Evolutionary conservation across 2,888 invertebrate genomes (phyloP), one percentile per base, ranked within the genome.

Genomic region (Kryphioiulus occultus): DNA sequence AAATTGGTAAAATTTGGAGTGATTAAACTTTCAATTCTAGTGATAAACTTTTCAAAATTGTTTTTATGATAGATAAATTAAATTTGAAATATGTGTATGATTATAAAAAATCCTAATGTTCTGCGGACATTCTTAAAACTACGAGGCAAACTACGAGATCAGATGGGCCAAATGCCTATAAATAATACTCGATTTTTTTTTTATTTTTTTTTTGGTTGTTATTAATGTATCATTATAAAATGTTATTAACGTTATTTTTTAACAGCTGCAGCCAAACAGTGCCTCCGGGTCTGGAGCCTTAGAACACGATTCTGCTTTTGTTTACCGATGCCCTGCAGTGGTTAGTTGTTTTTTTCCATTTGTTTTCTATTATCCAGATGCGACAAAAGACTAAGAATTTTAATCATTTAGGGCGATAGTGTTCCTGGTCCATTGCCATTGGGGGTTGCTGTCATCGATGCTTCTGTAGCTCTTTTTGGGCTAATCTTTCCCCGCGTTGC

Each of bases 381-480:
- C 7, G 30, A 30, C 35, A 30, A 4, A 22, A 0, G 59, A 32
- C 15, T 0, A 32, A 84, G 7, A 3, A 5, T 68, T n/a, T 22
- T 87, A 10, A n/a, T 30, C 87, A 19, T 89, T 85, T 88, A 95
- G 94, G 93, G 93, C 89, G 94, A 94, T 91, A 92, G 92, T 86
- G 92, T 94, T 89, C 96, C 96, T 0, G 96, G 96, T 47, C 96
- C 96, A 5, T 93, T 98, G 89, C 99, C 99, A 0, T 93, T 99
- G 35, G 98, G 99, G 2, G 98, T 99, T 10, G 97, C 98, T 15
- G 98, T 99, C 30, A 97, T 99, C 89, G 99, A 99, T 92, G 95
- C 96, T 91, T 97, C 99, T 0, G 97, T 99, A 0, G 93, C 95
- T 22, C 93, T 99, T 2, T 99, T 98, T 93, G 99, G 99, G 32